Base-by-base conservation (phyloP, 2,888 invertebrate species). In the Electrophaes corylata region DNA sequence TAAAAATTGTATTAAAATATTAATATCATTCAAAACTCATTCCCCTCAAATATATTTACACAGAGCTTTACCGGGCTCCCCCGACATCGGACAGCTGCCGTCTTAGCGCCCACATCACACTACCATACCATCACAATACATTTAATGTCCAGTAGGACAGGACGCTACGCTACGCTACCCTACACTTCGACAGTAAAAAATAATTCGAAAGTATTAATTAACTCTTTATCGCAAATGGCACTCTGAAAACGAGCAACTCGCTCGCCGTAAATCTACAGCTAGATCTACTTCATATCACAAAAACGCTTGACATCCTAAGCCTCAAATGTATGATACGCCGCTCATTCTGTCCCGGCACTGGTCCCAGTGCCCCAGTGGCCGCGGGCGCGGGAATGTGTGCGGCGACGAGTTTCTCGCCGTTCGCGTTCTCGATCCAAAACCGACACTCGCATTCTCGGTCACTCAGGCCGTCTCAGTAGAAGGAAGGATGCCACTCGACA, bases 401-500 rank as follows among this genome's bases (percentile, higher is more conserved):
- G 66, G 52, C 23, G 52, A 69, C 51, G 48, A 48, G 64, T 57
- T 65, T 55, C 68, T 59, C 48, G 57, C 56, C 61, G 64, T 53
- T 64, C 57, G 43, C 62, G 67, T 59, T 54, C 67, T 68, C 67
- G 62, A 55, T 56, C 64, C 69, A 39, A 59, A 64, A 64, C 69
- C 66, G 65, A 60, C 67, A 53, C 66, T 66, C 60, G 67, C 69
- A 68, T 61, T 56, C 69, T 55, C 66, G 48, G 65, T 68, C 64
- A 66, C 70, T 73, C 37, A 40, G 49, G 64, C 68, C 66, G 68
- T 70, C 73, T 93, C 89, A 94, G 79, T 93, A 93, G 81, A 93
- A 93, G 52, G 92, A 91, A 35, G 93, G 88, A 64, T 93, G 91
- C 93, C 93, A 93, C 66, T 93, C 92, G 57, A 89, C 79, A 23